Conservation (phyloP, 2,113 vertebrate genomes). For the Esox niger region DNA sequence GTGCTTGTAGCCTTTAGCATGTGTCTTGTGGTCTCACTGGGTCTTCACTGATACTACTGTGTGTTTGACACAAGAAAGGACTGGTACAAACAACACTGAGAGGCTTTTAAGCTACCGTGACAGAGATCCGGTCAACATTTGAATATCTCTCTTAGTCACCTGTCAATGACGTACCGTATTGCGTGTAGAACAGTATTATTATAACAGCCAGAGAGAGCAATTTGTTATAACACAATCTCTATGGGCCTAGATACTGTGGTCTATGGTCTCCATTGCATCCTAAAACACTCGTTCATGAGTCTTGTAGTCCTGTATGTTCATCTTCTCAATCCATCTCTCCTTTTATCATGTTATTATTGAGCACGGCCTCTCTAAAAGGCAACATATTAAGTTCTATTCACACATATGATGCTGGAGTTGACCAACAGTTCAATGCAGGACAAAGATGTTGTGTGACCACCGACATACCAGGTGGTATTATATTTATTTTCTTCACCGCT, state of each 20-base stretch:
- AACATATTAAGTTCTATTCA: not conserved
- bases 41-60: conserved; percentile 12
- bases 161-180: not conserved
- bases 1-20: conserved; percentile 1
- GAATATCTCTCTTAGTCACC: conserved; percentile 1
- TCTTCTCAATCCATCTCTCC: conserved; percentile 12
- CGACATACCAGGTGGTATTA: conserved; percentile 26
- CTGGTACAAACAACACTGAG: not conserved
- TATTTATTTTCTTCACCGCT: conserved; percentile 18
- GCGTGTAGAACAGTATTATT: not conserved
- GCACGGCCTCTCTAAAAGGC: not conserved
- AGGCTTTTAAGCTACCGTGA: not conserved
- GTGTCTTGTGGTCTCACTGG: conserved; percentile 15
- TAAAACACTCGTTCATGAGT: conserved; percentile 15
- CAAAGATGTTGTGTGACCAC: conserved; percentile 16
- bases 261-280: not conserved
- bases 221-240: too few species aligned
- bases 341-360: not conserved
- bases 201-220: not conserved
- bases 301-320: conserved; percentile 14
- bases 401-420: conserved; percentile 7
- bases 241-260: too few species aligned
- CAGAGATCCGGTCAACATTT: conserved; percentile 11
- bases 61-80: not conserved
- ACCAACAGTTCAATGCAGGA: conserved; percentile 45